These are phyloP conservation scores for Mola mola DNA, from an alignment of 2,113 vertebrate genomes.

Conservation along the genomic window DNA sequence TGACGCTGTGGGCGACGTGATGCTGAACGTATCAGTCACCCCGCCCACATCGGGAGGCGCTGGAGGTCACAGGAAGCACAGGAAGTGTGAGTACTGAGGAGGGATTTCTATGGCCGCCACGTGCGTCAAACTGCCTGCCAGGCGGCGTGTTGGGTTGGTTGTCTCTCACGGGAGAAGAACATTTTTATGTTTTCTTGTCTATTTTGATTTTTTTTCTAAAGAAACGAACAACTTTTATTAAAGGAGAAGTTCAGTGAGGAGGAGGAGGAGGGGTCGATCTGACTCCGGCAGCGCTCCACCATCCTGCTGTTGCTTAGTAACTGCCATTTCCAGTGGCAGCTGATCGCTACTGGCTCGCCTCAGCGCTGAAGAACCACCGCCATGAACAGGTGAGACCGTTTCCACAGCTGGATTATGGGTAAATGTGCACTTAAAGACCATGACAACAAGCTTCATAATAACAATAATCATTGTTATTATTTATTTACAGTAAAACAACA, in stretches of 20 bases:
- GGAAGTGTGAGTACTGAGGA: not conserved
- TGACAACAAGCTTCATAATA: too few relatives aligned
- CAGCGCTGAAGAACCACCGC: too few relatives aligned
- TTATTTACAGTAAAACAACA: too few relatives aligned
- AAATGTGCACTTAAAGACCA: too few relatives aligned
- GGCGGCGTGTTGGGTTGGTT: slow-evolving; percentile 38
- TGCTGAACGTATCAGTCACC: too few relatives aligned
- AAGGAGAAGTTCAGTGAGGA: slow-evolving; percentile 13
- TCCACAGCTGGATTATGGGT: too few relatives aligned
- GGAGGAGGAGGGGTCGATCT: too few relatives aligned
- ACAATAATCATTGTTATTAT: too few relatives aligned
- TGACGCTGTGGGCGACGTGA: slow-evolving; percentile 12
- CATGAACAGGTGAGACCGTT: too few relatives aligned
- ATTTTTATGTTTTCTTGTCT: not conserved
- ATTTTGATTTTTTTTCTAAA: slow-evolving; percentile 9
- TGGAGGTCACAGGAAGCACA: not conserved
- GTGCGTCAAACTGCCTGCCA: slow-evolving; percentile 14
- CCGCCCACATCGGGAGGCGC: too few relatives aligned
- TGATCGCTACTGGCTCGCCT: too few relatives aligned
- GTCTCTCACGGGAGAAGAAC: slow-evolving; percentile 49
- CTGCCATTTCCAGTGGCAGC: slow-evolving; percentile 27
- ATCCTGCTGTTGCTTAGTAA: slow-evolving; percentile 63
- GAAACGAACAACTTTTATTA: slow-evolving; percentile 2
- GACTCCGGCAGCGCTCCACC: too few relatives aligned
- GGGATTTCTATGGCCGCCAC: slow-evolving; percentile 11